Evolutionary conservation across 2,888 invertebrate species (phyloP).

Genomic region (Monoplex corrugatus): DNA sequence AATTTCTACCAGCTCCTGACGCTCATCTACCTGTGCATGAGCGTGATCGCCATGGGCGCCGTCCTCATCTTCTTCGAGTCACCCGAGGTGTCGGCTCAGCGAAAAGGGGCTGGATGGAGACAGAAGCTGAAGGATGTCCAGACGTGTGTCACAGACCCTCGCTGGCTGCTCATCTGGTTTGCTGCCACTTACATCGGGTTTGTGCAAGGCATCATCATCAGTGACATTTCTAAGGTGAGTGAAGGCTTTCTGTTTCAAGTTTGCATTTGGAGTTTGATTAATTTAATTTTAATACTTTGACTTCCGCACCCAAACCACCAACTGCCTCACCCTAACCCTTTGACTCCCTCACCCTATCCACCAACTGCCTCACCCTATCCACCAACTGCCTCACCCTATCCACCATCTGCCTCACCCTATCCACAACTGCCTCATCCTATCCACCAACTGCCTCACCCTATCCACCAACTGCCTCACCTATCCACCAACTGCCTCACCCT

Average conservation of each 20-base stretch:
- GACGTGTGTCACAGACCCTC: slow-evolving; percentile 65
- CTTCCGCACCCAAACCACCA: too few species aligned
- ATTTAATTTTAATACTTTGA: too few species aligned
- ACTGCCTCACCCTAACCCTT: too few species aligned
- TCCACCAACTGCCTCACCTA: too few species aligned
- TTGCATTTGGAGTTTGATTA: neutral
- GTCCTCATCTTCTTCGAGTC: slow-evolving; percentile 73
- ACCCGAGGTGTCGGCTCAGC: slow-evolving; percentile 73
- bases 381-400: too few species aligned
- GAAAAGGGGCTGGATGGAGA: slow-evolving; percentile 63
- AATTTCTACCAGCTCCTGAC: slow-evolving; percentile 71
- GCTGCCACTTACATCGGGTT: slow-evolving; percentile 73
- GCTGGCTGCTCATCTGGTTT: slow-evolving; percentile 66
- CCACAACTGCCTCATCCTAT: too few species aligned
- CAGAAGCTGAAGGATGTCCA: slow-evolving; percentile 67
- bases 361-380: too few species aligned
- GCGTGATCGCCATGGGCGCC: slow-evolving; percentile 70
- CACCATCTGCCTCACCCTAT: too few species aligned
- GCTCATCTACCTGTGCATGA: slow-evolving; percentile 71
- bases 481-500: too few species aligned
- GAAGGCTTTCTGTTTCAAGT: neutral
- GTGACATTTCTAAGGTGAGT: slow-evolving; percentile 73
- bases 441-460: too few species aligned
- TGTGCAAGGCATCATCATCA: slow-evolving; percentile 74
- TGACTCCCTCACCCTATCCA: too few species aligned